Evolutionary conservation across 1,140 invertebrate species (phyloP), one percentile per base, ranked within the genome.

Genomic region (Adelges cooleyi): DNA sequence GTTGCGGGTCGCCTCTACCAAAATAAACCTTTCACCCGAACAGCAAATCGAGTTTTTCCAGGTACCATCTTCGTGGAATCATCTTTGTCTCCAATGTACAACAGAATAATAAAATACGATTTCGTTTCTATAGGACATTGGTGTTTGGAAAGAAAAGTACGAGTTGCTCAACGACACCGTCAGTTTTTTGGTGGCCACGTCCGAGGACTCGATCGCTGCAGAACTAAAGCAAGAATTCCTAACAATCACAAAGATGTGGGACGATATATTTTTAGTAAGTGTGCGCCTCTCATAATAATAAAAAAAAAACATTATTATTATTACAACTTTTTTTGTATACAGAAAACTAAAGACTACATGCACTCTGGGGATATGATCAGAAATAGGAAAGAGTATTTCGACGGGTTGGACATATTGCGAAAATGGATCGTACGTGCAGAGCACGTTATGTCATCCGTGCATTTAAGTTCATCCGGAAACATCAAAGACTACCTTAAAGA

Each of bases 71-170:
- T 51, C 46, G 9, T 17, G n/a, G 18, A 51, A 56, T 38, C 13
- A 13, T 65, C 17, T 49, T 44, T 29, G 15, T 49, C 25, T 38
- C 5, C 40, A n/a, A 40, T 67, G 22, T 25, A 62, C 71, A 71
- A 17, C 54, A 76, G n/a, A n/a, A n/a, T n/a, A n/a, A n/a, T n/a
- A n/a, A n/a, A n/a, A n/a, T n/a, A n/a, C 68, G 92, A 33, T 6
- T 33, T 6, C 11, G 11, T 33, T 33, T 33, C 29, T 92, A 77
- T 83, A 92, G 75, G 90, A 95, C 70, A 82, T 96, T 20, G 86
- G 84, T 44, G 79, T 89, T 2, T 93, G 90, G 89, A 89, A 91
- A 73, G 89, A 95, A 70, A 91, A 87, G 72, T 85, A 90, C 70
- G 83, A 89, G 71, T 75, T 85, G 1, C 71, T 96, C 3, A 85